phyloP scores from a whole-genome alignment of 2,797 vertebrate species.

The Morelia viridis region DNA sequence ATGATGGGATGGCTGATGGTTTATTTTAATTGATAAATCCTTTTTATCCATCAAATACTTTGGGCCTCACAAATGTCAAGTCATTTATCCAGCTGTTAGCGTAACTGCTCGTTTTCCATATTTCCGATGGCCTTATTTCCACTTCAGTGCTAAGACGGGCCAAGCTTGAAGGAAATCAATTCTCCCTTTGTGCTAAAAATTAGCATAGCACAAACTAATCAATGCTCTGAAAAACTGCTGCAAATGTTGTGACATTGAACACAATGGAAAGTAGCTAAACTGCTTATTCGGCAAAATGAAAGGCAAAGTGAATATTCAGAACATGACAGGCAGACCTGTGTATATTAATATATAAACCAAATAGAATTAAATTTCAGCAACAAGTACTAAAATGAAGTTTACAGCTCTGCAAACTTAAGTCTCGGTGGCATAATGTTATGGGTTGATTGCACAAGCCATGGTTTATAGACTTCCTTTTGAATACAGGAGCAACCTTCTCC shows the following conservation, averaged over 20 bases:
- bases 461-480: neutral
- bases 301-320: slow-evolving; percentile 25
- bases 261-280: slow-evolving; percentile 65
- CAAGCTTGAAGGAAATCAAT: slow-evolving; percentile 78
- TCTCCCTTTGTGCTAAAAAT: slow-evolving; percentile 76
- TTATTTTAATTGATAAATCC: slow-evolving; percentile 78
- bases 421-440: neutral
- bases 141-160: slow-evolving; percentile 79
- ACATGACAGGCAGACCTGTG: neutral
- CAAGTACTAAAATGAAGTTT: slow-evolving; percentile 41
- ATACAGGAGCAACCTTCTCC: neutral
- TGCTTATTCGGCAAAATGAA: slow-evolving; percentile 67
- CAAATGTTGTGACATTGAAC: slow-evolving; percentile 69
- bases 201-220: slow-evolving; percentile 77
- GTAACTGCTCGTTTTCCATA: slow-evolving; percentile 76
- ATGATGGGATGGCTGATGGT: slow-evolving; percentile 73
- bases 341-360: slow-evolving; percentile 31
- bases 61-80: slow-evolving; percentile 79
- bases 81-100: slow-evolving; percentile 78
- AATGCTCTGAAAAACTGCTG: slow-evolving; percentile 74
- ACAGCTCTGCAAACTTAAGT: neutral
- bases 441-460: neutral
- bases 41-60: slow-evolving; percentile 75
- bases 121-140: slow-evolving; percentile 76
- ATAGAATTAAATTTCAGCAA: slow-evolving; percentile 54